These are phyloP conservation scores for Spheniscus humboldti DNA, from an alignment of 2,797 vertebrate genomes.

Conservation along the genomic window DNA sequence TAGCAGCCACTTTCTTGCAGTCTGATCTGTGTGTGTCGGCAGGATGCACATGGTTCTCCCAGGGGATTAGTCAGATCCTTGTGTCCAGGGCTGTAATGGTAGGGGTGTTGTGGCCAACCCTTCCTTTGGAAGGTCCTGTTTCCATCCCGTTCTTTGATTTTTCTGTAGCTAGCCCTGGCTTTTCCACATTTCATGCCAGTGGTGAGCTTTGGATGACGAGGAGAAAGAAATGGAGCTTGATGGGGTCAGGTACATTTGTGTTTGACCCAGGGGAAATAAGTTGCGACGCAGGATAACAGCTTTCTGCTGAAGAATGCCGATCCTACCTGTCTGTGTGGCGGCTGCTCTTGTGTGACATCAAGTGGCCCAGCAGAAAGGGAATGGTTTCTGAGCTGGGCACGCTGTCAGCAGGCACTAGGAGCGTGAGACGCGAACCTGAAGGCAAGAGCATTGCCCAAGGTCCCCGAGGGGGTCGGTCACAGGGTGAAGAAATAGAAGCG, in stretches of 20 bases:
- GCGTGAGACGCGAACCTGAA: background rate
- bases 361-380: background rate
- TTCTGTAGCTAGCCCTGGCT: background rate
- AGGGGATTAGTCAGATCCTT: background rate
- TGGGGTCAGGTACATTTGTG: background rate
- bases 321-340: background rate
- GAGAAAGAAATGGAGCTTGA: background rate
- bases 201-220: background rate
- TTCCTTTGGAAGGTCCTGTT: background rate
- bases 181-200: background rate
- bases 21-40: background rate
- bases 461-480: rapidly evolving
- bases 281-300: background rate
- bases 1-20: background rate
- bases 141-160: background rate
- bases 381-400: background rate
- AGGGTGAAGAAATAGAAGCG: background rate
- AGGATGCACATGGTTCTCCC: background rate
- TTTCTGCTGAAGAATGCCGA: background rate
- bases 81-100: background rate
- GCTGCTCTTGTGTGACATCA: background rate
- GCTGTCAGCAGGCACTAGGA: background rate
- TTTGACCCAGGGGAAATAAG: background rate
- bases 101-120: background rate
- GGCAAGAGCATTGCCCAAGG: background rate